Base-by-base conservation (phyloP, 2,113 vertebrate genomes). In the Callipepla squamata region DNA sequence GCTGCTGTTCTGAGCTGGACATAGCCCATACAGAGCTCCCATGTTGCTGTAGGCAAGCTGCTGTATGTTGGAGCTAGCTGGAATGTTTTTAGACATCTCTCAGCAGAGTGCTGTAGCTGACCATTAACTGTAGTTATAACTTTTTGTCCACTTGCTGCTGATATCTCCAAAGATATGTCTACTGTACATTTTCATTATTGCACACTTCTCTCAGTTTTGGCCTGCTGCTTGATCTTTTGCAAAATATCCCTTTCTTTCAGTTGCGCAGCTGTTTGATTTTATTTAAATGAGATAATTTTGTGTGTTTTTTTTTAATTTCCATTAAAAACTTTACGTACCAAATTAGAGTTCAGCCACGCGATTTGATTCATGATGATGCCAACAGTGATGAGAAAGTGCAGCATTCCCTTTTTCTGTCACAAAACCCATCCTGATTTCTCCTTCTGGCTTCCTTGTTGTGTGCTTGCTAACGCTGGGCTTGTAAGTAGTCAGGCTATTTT, bases 1-100 rank as follows among this genome's bases (percentile, higher is more conserved):
- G 42, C 59, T 66, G 26, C 4, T 44, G 34, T 59, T 69, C 44
- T 76, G 28, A 20, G 6, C 45, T 51, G 6, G 45, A 16, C 14
- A 22, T 17, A n/a, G 72, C 32, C 45, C 22, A 0, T 32, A 47
- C 4, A 0, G 67, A 59, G 40, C 42, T 91, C 9, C 3, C 3
- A 0, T 47, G 38, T 7, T 59, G 47, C 72, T 61, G 13, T 26
- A 59, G 44, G 40, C 36, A 21, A 23, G 7, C 34, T 73, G 59
- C 47, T 68, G 22, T 51, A 3, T 32, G 21, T 23, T 55, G 53
- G 58, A 87, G 48, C 40, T 59, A 82, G 53, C 70, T 94, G 81
- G 40, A 79, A 14, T 48, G 30, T 44, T 69, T 23, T 42, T 79
- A 1, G 9, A 8, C 22, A 34, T 38, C 23, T 38, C 63, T 83